Base-by-base conservation (phyloP, 2,888 invertebrate species). In the Smittia sp. region DNA sequence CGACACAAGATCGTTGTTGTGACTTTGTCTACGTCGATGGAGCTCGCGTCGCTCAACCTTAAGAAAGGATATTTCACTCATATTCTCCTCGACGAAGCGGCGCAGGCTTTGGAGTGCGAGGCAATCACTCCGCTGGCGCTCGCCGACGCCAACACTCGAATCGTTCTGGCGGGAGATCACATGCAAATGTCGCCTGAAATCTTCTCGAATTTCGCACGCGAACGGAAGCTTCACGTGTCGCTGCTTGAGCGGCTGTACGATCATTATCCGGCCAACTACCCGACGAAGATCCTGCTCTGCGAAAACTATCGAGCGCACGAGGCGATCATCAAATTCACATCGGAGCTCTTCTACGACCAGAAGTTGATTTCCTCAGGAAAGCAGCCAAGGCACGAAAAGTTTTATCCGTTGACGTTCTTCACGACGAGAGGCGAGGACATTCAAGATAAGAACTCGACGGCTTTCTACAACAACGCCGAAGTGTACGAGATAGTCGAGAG, bases 91-190 rank as follows among this genome's bases (percentile, higher is more conserved):
- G 94, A 94, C 80, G 94, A 94, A 83, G 93, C 93, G 0, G 93
- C 93, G 0, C 93, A 94, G 80, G 92, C 92, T 0, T 88, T 93
- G 84, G 94, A 94, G 81, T 91, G 91, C 81, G 93, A 93, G 81
- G 91, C 91, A 0, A 86, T 93, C 13, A 91, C 91, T 82, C 92
- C 93, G 0, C 79, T 94, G 73, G 88, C 90, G 0, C 79, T 93
- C 74, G 92, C 92, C 1, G 88, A 87, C 75, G 85, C 86, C 69
- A 84, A 85, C 11, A 93, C 93, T 0, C 85, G 92, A 58, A 86
- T 94, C 74, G 91, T 93, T 0, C 81, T 94, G 58, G 93, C 93
- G 66, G 94, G 94, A 68, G 93, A 93, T 82, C 92, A 93, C 79
- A 91, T 92, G 91, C 88, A 92, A 84, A 85, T 93, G 79, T 90